phyloP scores from a whole-genome alignment of 2,888 invertebrate genomes.

The Drosophila eohydei region DNA sequence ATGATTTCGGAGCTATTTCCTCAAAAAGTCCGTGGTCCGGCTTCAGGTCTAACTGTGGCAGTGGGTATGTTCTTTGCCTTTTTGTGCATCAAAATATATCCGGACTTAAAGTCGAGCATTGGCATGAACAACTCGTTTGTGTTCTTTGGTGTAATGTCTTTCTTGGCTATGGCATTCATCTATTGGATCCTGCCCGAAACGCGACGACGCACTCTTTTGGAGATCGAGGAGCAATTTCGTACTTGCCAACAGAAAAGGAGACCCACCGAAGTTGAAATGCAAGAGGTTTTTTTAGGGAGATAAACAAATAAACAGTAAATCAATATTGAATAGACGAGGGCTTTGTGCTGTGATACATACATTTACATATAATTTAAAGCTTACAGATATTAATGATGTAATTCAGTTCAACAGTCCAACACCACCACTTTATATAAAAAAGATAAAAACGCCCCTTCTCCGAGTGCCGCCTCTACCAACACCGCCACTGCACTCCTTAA shows the following conservation, averaged over 20 bases:
- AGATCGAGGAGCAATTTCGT: constrained; percentile 87
- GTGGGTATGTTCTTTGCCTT: constrained; percentile 88
- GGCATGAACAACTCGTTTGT: constrained; percentile 88
- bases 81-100: constrained; percentile 88
- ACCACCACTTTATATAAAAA: too few species aligned
- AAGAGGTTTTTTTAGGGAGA: constrained; percentile 55
- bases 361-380: constrained; percentile 27
- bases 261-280: constrained; percentile 70
- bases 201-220: constrained; percentile 88
- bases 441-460: too few species aligned
- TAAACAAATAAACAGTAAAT: neutral
- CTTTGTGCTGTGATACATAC: constrained; percentile 61
- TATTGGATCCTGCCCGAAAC: constrained; percentile 89
- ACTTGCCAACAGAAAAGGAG: constrained; percentile 29
- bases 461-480: too few species aligned
- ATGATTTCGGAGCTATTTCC: constrained; percentile 91
- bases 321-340: constrained; percentile 14
- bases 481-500: too few species aligned
- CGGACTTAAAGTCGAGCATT: constrained; percentile 87
- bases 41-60: constrained; percentile 89
- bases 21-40: constrained; percentile 87
- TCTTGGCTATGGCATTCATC: constrained; percentile 87
- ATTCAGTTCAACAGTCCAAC: too few species aligned
- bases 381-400: neutral
- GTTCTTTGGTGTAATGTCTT: constrained; percentile 87